Evolutionary conservation across 2,888 invertebrate genomes (phyloP).

Genomic region (Calliphora vomitoria): DNA sequence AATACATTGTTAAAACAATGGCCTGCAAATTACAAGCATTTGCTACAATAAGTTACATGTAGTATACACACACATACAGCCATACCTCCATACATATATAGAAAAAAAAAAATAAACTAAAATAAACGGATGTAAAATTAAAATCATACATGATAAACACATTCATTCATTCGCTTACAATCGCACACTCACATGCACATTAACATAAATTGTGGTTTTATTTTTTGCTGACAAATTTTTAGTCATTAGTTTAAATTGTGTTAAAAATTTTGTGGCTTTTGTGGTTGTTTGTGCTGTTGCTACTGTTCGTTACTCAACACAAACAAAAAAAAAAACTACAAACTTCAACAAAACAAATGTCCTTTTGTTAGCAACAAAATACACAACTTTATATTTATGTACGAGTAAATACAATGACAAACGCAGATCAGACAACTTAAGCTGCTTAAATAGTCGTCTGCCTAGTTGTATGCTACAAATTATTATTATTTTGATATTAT

Average conservation of each 20-base stretch:
- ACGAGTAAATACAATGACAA: conserved; percentile 26
- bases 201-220: conserved; percentile 71
- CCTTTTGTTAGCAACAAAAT: conserved; percentile 3
- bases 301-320: conserved; percentile 4
- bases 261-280: conserved; percentile 70
- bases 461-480: conserved; percentile 21
- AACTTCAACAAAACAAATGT: not conserved
- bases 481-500: conserved; percentile 3
- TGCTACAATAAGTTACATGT: conserved; percentile 21
- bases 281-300: conserved; percentile 46
- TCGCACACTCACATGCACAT: not conserved
- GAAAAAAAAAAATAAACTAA: not conserved
- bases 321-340: not conserved
- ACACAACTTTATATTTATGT: not conserved
- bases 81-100: not conserved
- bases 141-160: conserved; percentile 48
- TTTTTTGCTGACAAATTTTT: conserved; percentile 72
- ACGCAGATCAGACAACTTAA: conserved; percentile 66
- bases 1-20: conserved; percentile 63
- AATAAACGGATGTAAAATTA: conserved; percentile 55
- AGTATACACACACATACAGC: not conserved
- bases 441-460: conserved; percentile 58
- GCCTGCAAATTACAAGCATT: conserved; percentile 65
- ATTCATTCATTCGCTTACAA: conserved; percentile 22
- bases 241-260: conserved; percentile 73